phyloP scores from a whole-genome alignment of 2,797 vertebrate species.

The Pristis pectinata region DNA sequence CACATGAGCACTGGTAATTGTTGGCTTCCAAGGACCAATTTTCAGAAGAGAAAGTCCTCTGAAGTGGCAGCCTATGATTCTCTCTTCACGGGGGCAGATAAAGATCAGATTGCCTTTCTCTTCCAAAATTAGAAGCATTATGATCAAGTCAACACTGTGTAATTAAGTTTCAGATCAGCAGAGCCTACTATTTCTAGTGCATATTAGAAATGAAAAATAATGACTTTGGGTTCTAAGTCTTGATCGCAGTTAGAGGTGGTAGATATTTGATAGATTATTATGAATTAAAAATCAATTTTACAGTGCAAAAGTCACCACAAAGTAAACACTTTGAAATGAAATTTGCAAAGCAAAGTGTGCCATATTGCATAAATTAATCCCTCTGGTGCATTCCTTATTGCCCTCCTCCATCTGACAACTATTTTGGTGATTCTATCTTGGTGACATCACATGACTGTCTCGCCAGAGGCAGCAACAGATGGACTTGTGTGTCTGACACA shows the following conservation, averaged over 20 bases:
- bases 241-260: not conserved
- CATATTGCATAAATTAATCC: too few relatives aligned
- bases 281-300: not conserved
- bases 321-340: too few relatives aligned
- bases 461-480: too few relatives aligned
- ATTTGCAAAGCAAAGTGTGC: too few relatives aligned
- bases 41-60: conserved; percentile 12
- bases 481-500: too few relatives aligned
- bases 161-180: conserved; percentile 22
- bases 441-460: too few relatives aligned
- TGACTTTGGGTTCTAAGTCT: not conserved
- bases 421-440: too few relatives aligned
- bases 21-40: not conserved
- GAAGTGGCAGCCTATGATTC: conserved; percentile 32
- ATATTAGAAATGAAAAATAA: conserved; percentile 17
- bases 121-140: conserved; percentile 19
- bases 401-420: too few relatives aligned
- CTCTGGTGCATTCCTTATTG: too few relatives aligned
- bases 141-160: conserved; percentile 21
- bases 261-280: not conserved
- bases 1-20: conserved; percentile 12
- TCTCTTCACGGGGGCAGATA: conserved; percentile 35
- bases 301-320: too few relatives aligned
- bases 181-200: not conserved
- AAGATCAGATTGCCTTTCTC: not conserved